These are phyloP conservation scores for Archocentrus centrarchus DNA, from an alignment of 2,113 vertebrate genomes.

Conservation along the genomic window DNA sequence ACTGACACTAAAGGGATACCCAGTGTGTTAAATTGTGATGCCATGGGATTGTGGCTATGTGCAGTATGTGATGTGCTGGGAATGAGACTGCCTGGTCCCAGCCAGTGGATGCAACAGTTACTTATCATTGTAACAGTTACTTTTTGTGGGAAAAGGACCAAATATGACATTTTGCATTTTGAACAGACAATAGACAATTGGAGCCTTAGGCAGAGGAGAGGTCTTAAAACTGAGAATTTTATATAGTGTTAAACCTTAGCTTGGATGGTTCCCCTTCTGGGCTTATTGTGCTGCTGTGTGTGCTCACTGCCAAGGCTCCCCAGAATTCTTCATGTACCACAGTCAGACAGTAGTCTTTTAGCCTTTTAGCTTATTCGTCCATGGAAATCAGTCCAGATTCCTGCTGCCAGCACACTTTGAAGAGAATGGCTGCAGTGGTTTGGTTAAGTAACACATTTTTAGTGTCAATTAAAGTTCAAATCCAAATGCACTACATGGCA, in stretches of 20 bases:
- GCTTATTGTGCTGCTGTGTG: background rate
- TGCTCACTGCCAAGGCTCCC: background rate
- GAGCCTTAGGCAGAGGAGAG: background rate
- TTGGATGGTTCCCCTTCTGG: background rate
- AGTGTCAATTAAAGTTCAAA: background rate
- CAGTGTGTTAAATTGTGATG: background rate
- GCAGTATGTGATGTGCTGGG: background rate
- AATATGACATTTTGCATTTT: background rate
- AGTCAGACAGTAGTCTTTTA: slow-evolving; percentile 1
- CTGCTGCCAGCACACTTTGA: background rate
- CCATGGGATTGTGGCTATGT: background rate
- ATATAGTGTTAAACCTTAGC: background rate
- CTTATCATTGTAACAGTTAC: background rate
- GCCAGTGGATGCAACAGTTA: background rate
- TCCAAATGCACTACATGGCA: background rate
- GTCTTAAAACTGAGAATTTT: background rate
- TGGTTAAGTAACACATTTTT: background rate
- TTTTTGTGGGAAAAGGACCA: background rate
- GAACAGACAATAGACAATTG: background rate
- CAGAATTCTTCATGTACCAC: background rate
- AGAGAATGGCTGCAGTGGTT: background rate
- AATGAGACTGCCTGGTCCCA: background rate
- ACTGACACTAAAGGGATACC: background rate
- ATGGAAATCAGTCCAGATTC: background rate
- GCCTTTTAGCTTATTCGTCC: background rate